Base-by-base conservation (phyloP, 2,113 vertebrate species). In the Spilogale gracilis region DNA sequence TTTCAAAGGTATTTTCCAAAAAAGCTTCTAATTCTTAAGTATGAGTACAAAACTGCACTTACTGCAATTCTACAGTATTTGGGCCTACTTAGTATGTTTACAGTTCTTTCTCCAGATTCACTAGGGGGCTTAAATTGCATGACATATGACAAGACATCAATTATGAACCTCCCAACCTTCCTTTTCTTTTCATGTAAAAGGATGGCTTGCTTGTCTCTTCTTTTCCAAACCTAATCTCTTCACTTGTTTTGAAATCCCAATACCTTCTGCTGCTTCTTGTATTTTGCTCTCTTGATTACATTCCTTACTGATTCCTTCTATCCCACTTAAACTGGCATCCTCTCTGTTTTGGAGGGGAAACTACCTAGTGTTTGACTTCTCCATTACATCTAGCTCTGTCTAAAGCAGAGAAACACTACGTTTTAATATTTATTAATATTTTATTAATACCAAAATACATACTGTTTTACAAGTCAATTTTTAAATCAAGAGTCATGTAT, bases 91-190 rank as follows among this genome's bases (percentile, higher is more conserved):
- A 58, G 50, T 18, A 94, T 80, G 23, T 73, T 84, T 81, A 80
- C 5, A 89, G n/a, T 95, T 78, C 50, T 84, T 84, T 86, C 17
- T 80, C 76, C 43, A 98, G n/a, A 69, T 85, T 89, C 38, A 91
- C 32, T 25, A 89, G 6, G 32, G 16, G 27, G 12, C 48, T 79
- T 96, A 94, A 43, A 91, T 80, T 92, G 73, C 84, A 84, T 56
- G 71, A 87, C 9, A 82, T 9, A 73, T 78, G 38, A 52, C 23
- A 79, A 45, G 45, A 48, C 50, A 92, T 97, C 17, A 56, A 63
- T 87, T 67, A 94, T 52, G 73, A 38, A 20, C 27, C 43, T 90
- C 50, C 14, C 21, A 90, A 60, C 56, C 58, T 86, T 90, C 71
- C 14, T 76, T 91, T 96, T 82, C 61, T 60, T 38, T n/a, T 80